Conservation (phyloP, 1,140 invertebrate genomes). For the Drosophila auraria region DNA sequence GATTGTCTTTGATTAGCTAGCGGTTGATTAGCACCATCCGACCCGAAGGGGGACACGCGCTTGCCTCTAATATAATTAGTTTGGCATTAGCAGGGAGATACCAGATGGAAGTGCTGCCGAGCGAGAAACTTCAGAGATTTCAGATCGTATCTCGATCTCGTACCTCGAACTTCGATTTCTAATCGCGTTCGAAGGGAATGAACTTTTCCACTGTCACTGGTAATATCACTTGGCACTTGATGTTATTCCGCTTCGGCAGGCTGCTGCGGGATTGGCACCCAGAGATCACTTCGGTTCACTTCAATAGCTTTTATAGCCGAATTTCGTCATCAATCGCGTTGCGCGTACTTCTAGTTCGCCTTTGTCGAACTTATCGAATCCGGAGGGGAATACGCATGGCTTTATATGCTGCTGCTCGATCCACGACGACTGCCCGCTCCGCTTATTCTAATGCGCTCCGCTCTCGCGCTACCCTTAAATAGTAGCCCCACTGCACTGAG, state of each 20-base stretch:
- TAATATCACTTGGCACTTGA: conserved; percentile 27
- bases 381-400: conserved; percentile 4
- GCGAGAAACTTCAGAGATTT: background rate
- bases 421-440: conserved; percentile 16
- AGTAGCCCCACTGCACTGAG: conserved; percentile 1
- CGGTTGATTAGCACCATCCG: conserved; percentile 61
- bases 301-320: conserved; percentile 27
- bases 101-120: conserved; percentile 24
- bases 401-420: background rate
- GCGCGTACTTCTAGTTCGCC: background rate
- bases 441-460: conserved; percentile 44
- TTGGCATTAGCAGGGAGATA: conserved; percentile 52
- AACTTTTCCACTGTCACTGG: conserved; percentile 41
- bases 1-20: conserved; percentile 22
- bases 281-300: conserved; percentile 28
- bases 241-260: background rate
- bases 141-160: background rate
- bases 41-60: conserved; percentile 60
- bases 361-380: conserved; percentile 24
- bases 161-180: conserved; percentile 20
- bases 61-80: conserved; percentile 74
- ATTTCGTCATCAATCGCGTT: conserved; percentile 20
- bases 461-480: conserved; percentile 18
- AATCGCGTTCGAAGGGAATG: conserved; percentile 20
- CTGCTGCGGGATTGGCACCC: no score